Base-by-base conservation (phyloP, 2,797 vertebrate species). In the Typhlichthys subterraneus region DNA sequence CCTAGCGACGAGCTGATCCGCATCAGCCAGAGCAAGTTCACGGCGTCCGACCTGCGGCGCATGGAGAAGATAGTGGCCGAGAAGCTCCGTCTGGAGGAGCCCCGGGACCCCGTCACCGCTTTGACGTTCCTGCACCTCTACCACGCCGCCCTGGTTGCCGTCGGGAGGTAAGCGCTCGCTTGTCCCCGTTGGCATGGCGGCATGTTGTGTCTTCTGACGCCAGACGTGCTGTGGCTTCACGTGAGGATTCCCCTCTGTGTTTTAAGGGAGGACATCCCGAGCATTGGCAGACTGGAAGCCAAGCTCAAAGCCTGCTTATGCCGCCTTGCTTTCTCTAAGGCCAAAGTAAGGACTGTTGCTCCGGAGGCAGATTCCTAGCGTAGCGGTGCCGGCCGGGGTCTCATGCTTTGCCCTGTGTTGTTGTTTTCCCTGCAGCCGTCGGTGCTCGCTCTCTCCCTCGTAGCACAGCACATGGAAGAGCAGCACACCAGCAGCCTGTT, bases 1-100 rank as follows among this genome's bases (percentile, higher is more conserved):
- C 92, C 95, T 63, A 90, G 91, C 55, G 94, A 93, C 1, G 97
- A 99, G 71, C 92, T 99, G 72, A 98, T 99, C 78, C 95, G 96
- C 61, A 99, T 99, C 87, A 96, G 97, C 90, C 98, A 99, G 70
- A 96, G 96, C 92, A 98, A 96, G 92, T 99, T 97, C 86, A 99
- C 96, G 0, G 95, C 94, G 79, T 98, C 97, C 0, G 98, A 99
- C 89, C 92, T 99, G 71, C 92, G 91, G 78, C 93, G 96, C 45
- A 99, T 99, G 96, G 96, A 98, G 88, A 98, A 96, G 84, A 97
- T 98, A n/a, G 95, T 99, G 85, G 94, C 94, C 1, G 96, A 96
- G 84, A 99, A 99, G 88, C 91, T 99, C 85, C 90, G 94, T 83
- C 94, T 95, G 90, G 93, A 97, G 85, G 23, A 23, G 23, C 23